phyloP scores from a whole-genome alignment of 2,888 invertebrate species.

The Xanthia togata region DNA sequence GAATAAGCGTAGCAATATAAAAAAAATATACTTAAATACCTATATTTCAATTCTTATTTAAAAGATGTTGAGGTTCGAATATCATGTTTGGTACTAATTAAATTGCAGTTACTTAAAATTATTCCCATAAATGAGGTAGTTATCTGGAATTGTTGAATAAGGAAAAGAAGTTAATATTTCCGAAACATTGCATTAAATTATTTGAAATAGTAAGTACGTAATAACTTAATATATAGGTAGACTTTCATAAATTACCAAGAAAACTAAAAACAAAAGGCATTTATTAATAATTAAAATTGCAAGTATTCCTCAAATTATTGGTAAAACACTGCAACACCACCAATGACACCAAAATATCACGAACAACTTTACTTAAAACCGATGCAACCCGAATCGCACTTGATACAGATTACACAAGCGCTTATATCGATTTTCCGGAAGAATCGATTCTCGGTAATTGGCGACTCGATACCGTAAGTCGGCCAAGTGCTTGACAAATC shows the following conservation, averaged over 20 bases:
- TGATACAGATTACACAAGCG: conserved; percentile 75
- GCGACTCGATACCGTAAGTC: conserved; percentile 78
- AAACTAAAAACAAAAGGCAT: conserved; percentile 2
- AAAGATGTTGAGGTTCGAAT: not conserved
- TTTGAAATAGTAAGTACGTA: not conserved
- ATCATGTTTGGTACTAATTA: not conserved
- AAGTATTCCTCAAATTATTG: not conserved
- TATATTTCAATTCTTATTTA: not conserved
- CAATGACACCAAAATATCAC: conserved; percentile 32
- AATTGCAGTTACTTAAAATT: not conserved
- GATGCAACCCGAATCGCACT: conserved; percentile 42
- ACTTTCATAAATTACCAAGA: conserved; percentile 22
- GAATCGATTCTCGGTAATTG: conserved; percentile 81
- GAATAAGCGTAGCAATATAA: not conserved
- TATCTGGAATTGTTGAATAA: not conserved
- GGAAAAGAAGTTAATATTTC: not conserved
- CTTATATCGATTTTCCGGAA: conserved; percentile 83
- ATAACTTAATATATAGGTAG: not conserved
- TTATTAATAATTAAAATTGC: not conserved
- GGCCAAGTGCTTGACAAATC: conserved; percentile 83
- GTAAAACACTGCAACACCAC: conserved; percentile 1
- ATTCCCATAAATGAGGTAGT: not conserved
- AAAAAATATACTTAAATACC: too few species aligned
- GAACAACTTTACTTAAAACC: conserved; percentile 24
- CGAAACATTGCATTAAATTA: not conserved